A percentile compares a stretch with the other conserved stretches of the same genome.
Conservation (phyloP, 2,113 vertebrate genomes). For the Eptatretus burgeri region DNA sequence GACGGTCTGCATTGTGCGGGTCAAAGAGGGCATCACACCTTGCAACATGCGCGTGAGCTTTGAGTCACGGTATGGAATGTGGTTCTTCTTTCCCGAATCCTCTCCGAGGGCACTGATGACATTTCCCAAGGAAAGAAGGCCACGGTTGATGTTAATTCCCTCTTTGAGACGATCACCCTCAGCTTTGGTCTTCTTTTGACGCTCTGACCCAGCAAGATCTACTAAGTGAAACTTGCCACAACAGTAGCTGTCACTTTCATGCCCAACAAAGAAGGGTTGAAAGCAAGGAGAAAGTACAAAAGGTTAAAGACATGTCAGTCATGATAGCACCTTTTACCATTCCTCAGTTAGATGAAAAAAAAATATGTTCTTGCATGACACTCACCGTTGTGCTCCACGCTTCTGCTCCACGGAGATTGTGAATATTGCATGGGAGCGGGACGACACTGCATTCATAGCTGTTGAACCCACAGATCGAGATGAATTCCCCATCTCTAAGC, state of each 20-base stretch:
- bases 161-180: constrained; percentile 78
- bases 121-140: constrained; percentile 62
- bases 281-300: too few species aligned
- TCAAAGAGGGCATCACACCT: constrained; percentile 18
- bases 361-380: constrained; percentile 9
- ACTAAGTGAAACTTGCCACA: constrained; percentile 66
- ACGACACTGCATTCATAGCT: constrained; percentile 79
- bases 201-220: constrained; percentile 78
- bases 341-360: not conserved
- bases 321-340: too few species aligned
- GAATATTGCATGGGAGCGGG: constrained; percentile 82
- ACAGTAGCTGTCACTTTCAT: constrained; percentile 9
- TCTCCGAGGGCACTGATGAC: constrained; percentile 93
- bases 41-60: constrained; percentile 70
- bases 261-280: too few species aligned
- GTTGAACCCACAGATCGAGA: constrained; percentile 59
- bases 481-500: constrained; percentile 61
- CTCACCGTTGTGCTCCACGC: constrained; percentile 44
- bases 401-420: constrained; percentile 59
- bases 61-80: constrained; percentile 91
- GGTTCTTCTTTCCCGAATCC: constrained; percentile 44
- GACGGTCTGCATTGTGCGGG: not conserved
- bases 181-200: constrained; percentile 88
- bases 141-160: constrained; percentile 85
- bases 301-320: too few species aligned